Evolutionary conservation across 2,888 invertebrate genomes (phyloP).

Genomic region (Microchrysa polita): DNA sequence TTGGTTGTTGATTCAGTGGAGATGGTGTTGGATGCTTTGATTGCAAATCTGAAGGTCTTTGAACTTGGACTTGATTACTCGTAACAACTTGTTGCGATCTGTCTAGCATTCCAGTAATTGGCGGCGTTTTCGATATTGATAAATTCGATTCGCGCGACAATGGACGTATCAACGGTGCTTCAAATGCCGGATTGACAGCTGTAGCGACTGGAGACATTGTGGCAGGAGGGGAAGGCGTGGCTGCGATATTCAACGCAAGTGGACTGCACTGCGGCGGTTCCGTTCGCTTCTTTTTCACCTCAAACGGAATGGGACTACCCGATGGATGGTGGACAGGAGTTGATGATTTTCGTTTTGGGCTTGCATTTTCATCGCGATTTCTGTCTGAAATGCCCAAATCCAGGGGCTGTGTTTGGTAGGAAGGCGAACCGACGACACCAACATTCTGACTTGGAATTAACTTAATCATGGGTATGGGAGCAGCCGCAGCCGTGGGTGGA

Average conservation of each 20-base stretch:
- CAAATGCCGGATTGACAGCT: slow-evolving; percentile 55
- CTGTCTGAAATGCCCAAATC: slow-evolving; percentile 75
- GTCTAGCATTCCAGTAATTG: not conserved
- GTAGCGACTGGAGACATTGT: slow-evolving; percentile 71
- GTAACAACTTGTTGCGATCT: slow-evolving; percentile 24
- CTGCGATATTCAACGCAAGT: slow-evolving; percentile 49
- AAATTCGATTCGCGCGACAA: not conserved
- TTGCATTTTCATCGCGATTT: slow-evolving; percentile 56
- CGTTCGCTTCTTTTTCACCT: slow-evolving; percentile 73
- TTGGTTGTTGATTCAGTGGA: not conserved
- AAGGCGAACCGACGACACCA: slow-evolving; percentile 59
- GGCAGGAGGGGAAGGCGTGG: slow-evolving; percentile 55
- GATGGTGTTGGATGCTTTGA: slow-evolving; percentile 3
- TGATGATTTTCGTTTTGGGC: slow-evolving; percentile 73
- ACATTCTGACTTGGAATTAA: slow-evolving; percentile 60
- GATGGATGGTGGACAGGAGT: slow-evolving; percentile 66
- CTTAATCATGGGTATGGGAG: slow-evolving; percentile 63
- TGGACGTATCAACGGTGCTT: not conserved
- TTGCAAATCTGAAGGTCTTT: not conserved
- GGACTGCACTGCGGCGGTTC: slow-evolving; percentile 63
- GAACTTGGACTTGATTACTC: slow-evolving; percentile 16
- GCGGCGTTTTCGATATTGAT: slow-evolving; percentile 7
- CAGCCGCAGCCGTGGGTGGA: slow-evolving; percentile 65
- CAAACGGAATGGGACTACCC: slow-evolving; percentile 66
- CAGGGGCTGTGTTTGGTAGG: slow-evolving; percentile 80